Conservation (phyloP, 2,888 invertebrate genomes). For the Diarsia brunnea region DNA sequence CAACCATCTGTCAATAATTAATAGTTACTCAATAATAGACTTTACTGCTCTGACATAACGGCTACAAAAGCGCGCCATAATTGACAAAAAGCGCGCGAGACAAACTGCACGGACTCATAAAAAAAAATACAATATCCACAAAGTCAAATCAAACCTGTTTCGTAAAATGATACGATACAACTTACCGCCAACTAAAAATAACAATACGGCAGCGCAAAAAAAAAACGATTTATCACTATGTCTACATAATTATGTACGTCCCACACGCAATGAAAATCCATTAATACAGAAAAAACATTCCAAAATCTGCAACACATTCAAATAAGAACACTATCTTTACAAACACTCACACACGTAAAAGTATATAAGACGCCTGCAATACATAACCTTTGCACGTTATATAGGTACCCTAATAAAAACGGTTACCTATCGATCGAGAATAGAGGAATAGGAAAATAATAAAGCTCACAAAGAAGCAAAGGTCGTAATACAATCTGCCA, state of each 20-base stretch:
- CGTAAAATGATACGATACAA: slow-evolving; percentile 25
- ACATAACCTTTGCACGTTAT: slow-evolving; percentile 68
- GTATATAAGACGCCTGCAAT: slow-evolving; percentile 69
- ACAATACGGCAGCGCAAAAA: slow-evolving; percentile 39
- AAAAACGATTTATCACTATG: slow-evolving; percentile 38
- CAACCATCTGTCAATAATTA: slow-evolving; percentile 12
- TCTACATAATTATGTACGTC: slow-evolving; percentile 23
- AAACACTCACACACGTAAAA: slow-evolving; percentile 63
- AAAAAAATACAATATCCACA: slow-evolving; percentile 19
- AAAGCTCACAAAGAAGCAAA: slow-evolving; percentile 73
- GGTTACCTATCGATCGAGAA: slow-evolving; percentile 77
- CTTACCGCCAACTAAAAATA: slow-evolving; percentile 54
- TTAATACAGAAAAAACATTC: slow-evolving; percentile 36
- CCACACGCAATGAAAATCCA: slow-evolving; percentile 49
- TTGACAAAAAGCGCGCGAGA: slow-evolving; percentile 34
- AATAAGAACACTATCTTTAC: slow-evolving; percentile 29
- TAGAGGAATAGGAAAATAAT: slow-evolving; percentile 65
- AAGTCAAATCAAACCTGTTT: slow-evolving; percentile 27
- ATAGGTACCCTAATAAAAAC: slow-evolving; percentile 67
- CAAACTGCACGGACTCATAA: slow-evolving; percentile 19
- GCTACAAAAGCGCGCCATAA: slow-evolving; percentile 51
- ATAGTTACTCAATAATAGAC: slow-evolving; percentile 44
- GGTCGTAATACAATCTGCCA: slow-evolving; percentile 76
- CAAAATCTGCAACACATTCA: slow-evolving; percentile 55
- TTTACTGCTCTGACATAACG: slow-evolving; percentile 42